Percentiles rank a stretch among this genome's conserved stretches.
phyloP scores from a whole-genome alignment of 2,797 vertebrate species.

The Brachyalestes nurse region DNA sequence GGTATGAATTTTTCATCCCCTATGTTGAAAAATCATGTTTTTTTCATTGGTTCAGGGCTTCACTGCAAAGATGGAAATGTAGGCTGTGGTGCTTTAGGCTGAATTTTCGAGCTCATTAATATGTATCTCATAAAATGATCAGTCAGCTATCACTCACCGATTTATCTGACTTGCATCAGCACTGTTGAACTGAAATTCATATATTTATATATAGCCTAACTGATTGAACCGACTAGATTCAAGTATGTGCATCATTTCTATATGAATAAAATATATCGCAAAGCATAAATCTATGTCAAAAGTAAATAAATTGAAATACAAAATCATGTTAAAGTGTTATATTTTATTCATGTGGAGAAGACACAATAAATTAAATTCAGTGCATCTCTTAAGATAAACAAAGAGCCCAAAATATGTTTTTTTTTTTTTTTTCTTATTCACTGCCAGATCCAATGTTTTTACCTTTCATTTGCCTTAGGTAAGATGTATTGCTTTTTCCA shows the following conservation, averaged over 20 bases:
- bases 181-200: no score
- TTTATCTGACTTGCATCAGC: not conserved
- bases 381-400: not conserved
- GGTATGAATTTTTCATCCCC: constrained; percentile 9
- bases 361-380: not conserved
- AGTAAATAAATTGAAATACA: not conserved
- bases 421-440: not conserved
- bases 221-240: not conserved
- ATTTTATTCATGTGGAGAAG: not conserved
- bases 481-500: not conserved
- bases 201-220: no score
- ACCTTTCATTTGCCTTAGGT: not conserved
- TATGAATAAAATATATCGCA: not conserved
- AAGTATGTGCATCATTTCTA: not conserved
- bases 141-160: not conserved
- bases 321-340: not conserved
- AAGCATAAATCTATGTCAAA: not conserved
- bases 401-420: not conserved
- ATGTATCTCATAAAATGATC: not conserved
- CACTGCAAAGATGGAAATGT: not conserved
- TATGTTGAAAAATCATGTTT: not conserved
- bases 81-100: not conserved
- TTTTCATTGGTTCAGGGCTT: not conserved
- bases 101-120: not conserved
- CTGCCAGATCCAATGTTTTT: not conserved